Conservation (phyloP, 2,113 vertebrate genomes). For the Carassius carassius region DNA sequence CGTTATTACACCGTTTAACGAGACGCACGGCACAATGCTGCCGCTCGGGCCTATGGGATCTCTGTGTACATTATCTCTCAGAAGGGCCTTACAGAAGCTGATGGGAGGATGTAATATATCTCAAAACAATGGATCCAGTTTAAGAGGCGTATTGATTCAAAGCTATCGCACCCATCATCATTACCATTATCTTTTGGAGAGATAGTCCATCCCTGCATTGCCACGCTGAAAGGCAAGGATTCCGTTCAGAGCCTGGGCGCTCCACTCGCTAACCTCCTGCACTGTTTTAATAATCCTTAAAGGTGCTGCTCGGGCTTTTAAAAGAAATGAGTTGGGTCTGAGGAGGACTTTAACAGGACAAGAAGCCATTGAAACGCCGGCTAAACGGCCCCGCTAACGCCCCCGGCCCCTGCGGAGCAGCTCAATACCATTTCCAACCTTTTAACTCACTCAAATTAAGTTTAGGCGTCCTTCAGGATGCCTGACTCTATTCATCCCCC, state of each 20-base stretch:
- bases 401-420: conserved; percentile 49
- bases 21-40: conserved; percentile 25
- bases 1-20: conserved; percentile 39
- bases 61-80: conserved; percentile 35
- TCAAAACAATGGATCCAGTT: conserved; percentile 73
- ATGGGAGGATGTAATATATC: conserved; percentile 70
- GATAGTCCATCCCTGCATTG: conserved; percentile 64
- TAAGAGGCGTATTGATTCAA: conserved; percentile 71
- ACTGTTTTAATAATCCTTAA: conserved; percentile 63
- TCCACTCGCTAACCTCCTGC: conserved; percentile 39
- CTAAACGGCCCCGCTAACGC: conserved; percentile 54
- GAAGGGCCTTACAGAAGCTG: conserved; percentile 61
- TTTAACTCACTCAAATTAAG: conserved; percentile 71
- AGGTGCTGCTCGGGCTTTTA: conserved; percentile 61
- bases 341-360: conserved; percentile 58
- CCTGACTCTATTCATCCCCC: conserved; percentile 66
- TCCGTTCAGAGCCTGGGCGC: conserved; percentile 11
- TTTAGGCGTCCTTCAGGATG: conserved; percentile 69
- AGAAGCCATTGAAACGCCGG: conserved; percentile 57
- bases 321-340: conserved; percentile 63
- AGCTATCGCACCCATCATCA: conserved; percentile 64
- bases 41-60: conserved; percentile 31
- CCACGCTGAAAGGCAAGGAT: conserved; percentile 39
- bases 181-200: conserved; percentile 69
- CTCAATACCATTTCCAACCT: conserved; percentile 68